Evolutionary conservation across 2,797 vertebrate genomes (phyloP), one percentile per base, ranked within the genome.

Genomic region (Phylloscopus collybita): DNA sequence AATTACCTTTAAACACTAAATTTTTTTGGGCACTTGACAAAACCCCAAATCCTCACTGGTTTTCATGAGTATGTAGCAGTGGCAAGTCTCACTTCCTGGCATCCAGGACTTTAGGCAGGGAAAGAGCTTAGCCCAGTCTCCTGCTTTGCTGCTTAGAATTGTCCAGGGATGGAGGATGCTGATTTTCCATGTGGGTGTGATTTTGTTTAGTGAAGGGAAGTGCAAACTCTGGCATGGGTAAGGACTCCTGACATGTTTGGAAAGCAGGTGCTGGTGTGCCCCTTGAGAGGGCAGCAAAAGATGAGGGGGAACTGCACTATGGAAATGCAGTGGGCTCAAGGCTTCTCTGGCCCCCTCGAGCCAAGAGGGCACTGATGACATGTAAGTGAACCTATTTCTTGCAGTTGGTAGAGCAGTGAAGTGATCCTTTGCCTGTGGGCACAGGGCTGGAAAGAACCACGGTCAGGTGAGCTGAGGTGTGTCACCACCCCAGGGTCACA

Each of bases 81-180:
- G 73, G 88, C 92, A 91, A 93, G 59, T 91, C 94, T 81, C n/a
- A 9, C 95, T 97, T 98, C 97, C 97, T 97, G 97, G 97, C 90
- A 98, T 97, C 97, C 97, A 98, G 97, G 97, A 97, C 80, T 64
- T 93, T n/a, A 83, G 25, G 80, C 16, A 60, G 66, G 79, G 72
- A 57, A 80, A 36, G 64, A 47, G 69, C 57, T 91, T 71, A 36
- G 38, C 67, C 23, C 32, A 3, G n/a, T 10, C 66, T 88, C 59
- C 59, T 70, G 60, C 54, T 74, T 80, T 56, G 47, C 69, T 74
- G 59, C 83, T 47, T 44, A 76, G 74, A 84, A 71, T 11, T 44
- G 75, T 47, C 86, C 42, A 42, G 81, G 61, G 42, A 6, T 13
- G 61, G 42, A 88, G 29, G 38, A 17, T 7, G 73, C 22, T 59